These are phyloP conservation scores for Etheostoma perlongum DNA, from an alignment of 2,797 vertebrate genomes.

Conservation along the genomic window DNA sequence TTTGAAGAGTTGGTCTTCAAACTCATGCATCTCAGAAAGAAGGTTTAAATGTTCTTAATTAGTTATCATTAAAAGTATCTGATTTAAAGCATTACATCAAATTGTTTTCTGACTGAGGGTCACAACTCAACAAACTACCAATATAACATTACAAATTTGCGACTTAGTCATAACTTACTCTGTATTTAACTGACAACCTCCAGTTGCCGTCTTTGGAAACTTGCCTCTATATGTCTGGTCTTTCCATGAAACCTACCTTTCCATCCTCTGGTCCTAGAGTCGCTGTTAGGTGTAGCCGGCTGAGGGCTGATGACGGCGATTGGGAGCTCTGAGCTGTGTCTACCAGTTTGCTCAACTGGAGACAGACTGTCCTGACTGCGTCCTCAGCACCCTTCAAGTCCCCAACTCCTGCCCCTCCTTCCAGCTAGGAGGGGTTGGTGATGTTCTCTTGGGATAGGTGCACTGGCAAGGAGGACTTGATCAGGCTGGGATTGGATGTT, in stretches of 20 bases:
- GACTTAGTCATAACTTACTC: slow-evolving; percentile 38
- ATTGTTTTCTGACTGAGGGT: slow-evolving; percentile 23
- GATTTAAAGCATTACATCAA: slow-evolving; percentile 17
- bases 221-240: slow-evolving; percentile 37
- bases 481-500: slow-evolving; percentile 81
- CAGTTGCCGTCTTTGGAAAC: slow-evolving; percentile 31
- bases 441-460: slow-evolving; percentile 87
- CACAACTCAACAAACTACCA: slow-evolving; percentile 25
- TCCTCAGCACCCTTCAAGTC: slow-evolving; percentile 85
- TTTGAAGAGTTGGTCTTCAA: slow-evolving; percentile 28
- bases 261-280: slow-evolving; percentile 41
- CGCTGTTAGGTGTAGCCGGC: slow-evolving; percentile 25
- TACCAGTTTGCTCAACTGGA: slow-evolving; percentile 81
- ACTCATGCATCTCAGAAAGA: slow-evolving; percentile 20
- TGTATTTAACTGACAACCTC: slow-evolving; percentile 42
- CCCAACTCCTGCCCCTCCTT: slow-evolving; percentile 83
- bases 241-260: slow-evolving; percentile 61
- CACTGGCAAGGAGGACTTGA: slow-evolving; percentile 77
- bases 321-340: slow-evolving; percentile 71
- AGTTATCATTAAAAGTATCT: slow-evolving; percentile 4
- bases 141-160: slow-evolving; percentile 21
- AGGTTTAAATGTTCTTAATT: background rate
- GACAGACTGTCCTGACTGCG: slow-evolving; percentile 83
- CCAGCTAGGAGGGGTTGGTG: slow-evolving; percentile 82
- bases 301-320: slow-evolving; percentile 33